Percentiles rank a stretch among this genome's conserved stretches.
phyloP scores from a whole-genome alignment of 2,888 invertebrate genomes.

The Drosophila pegasa region DNA sequence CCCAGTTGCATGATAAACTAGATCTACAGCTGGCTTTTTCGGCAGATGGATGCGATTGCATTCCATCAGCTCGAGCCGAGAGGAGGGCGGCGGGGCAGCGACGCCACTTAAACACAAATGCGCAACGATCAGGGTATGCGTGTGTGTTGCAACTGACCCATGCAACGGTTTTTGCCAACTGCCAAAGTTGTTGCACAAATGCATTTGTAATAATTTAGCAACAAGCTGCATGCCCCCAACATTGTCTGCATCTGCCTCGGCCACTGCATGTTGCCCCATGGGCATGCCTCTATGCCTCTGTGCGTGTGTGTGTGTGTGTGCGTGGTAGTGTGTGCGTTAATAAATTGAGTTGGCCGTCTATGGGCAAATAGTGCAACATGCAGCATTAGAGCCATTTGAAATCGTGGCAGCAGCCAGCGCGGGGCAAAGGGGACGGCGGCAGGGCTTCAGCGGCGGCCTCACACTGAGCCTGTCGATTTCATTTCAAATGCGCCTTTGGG shows the following conservation, averaged over 20 bases:
- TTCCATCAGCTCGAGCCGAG: constrained; percentile 55
- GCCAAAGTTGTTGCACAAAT: constrained; percentile 60
- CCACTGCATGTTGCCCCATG: constrained; percentile 14
- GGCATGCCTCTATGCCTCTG: constrained; percentile 16
- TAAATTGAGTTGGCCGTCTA: constrained; percentile 70
- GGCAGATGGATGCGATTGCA: constrained; percentile 43
- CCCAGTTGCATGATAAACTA: constrained; percentile 27
- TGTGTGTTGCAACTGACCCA: constrained; percentile 14
- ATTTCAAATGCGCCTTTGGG: constrained; percentile 74
- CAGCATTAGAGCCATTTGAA: constrained; percentile 39
- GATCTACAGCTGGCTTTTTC: constrained; percentile 18
- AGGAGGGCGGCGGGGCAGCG: not conserved
- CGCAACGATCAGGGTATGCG: constrained; percentile 32
- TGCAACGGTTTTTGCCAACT: constrained; percentile 48
- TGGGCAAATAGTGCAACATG: constrained; percentile 59
- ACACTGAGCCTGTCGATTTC: constrained; percentile 72
- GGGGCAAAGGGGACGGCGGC: not conserved
- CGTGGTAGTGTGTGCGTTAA: constrained; percentile 58
- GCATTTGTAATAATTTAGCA: constrained; percentile 66
- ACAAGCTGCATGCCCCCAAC: constrained; percentile 24
- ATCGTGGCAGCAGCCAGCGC: constrained; percentile 4
- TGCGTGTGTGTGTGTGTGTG: constrained; percentile 32
- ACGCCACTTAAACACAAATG: constrained; percentile 42
- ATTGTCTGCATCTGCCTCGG: constrained; percentile 2
- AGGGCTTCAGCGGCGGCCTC: constrained; percentile 22